These are phyloP conservation scores for Nycticorax nycticorax DNA, from an alignment of 2,113 vertebrate species.

Conservation along the genomic window DNA sequence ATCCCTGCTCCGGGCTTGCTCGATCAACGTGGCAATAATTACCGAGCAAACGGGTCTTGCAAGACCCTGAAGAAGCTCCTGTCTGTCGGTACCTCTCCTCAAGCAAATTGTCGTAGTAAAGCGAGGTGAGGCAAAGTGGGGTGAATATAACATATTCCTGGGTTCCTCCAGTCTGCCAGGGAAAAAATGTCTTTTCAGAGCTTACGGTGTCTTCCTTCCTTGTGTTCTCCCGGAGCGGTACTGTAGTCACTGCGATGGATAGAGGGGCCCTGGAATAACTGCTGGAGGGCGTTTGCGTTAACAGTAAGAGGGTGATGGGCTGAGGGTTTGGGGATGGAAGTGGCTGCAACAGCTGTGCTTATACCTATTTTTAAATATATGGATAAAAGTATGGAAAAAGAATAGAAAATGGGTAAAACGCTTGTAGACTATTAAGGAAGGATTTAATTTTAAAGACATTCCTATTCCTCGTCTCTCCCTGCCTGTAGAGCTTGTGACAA, in stretches of 20 bases:
- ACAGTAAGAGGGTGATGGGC: background rate
- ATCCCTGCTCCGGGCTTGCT: background rate
- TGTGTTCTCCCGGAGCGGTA: fast-evolving
- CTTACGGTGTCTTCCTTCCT: fast-evolving
- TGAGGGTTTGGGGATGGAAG: background rate
- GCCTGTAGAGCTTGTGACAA: background rate
- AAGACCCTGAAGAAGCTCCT: background rate
- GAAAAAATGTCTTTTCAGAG: background rate
- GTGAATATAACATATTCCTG: background rate
- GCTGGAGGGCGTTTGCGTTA: background rate
- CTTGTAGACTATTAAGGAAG: background rate
- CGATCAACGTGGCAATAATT: background rate
- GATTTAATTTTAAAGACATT: fast-evolving
- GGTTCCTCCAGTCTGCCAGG: background rate
- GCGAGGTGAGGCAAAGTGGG: background rate
- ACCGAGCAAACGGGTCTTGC: background rate
- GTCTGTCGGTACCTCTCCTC: background rate
- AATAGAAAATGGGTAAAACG: background rate
- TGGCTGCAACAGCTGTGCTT: background rate
- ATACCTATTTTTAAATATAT: background rate
- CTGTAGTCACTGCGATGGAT: fast-evolving
- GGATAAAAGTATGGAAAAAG: background rate
- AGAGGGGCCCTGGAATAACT: background rate
- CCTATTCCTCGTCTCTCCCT: background rate
- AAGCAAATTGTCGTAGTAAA: background rate